Conservation (phyloP, 2,113 vertebrate genomes). For the Ciconia stormi region DNA sequence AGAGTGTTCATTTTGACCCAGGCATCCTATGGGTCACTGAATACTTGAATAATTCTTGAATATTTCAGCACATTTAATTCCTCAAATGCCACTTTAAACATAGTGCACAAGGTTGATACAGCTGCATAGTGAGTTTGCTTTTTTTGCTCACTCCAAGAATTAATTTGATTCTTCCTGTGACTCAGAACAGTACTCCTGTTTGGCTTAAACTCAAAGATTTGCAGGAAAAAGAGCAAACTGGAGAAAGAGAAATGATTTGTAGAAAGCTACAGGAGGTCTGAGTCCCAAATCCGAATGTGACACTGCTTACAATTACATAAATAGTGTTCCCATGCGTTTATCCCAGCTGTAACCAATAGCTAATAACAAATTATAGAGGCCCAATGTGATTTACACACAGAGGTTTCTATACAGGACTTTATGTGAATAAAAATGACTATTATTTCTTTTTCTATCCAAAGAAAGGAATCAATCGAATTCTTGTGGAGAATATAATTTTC, state of each 20-base stretch:
- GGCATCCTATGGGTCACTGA: background rate
- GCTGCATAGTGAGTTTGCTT: background rate
- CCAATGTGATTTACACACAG: conserved; percentile 46
- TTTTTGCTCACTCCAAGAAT: conserved; percentile 12
- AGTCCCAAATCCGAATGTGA: conserved; percentile 57
- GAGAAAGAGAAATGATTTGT: conserved; percentile 57
- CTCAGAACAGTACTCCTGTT: conserved; percentile 34
- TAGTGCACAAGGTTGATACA: background rate
- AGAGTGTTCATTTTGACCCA: background rate
- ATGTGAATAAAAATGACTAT: conserved; percentile 62
- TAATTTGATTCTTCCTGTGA: conserved; percentile 51
- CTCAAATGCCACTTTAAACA: background rate
- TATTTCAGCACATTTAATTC: background rate
- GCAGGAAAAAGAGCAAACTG: conserved; percentile 3
- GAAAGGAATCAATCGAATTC: conserved; percentile 59
- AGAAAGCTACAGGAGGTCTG: conserved; percentile 51
- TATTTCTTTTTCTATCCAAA: conserved; percentile 57
- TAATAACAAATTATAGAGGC: conserved; percentile 69
- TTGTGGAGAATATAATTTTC: conserved; percentile 70
- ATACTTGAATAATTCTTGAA: background rate
- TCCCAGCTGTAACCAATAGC: conserved; percentile 62
- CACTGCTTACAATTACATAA: conserved; percentile 66
- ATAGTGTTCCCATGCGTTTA: conserved; percentile 69
- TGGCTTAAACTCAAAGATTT: conserved; percentile 42
- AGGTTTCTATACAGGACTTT: conserved; percentile 63